Base-by-base conservation (phyloP, 2,797 vertebrate species). In the Sebastolobus altivelis region DNA sequence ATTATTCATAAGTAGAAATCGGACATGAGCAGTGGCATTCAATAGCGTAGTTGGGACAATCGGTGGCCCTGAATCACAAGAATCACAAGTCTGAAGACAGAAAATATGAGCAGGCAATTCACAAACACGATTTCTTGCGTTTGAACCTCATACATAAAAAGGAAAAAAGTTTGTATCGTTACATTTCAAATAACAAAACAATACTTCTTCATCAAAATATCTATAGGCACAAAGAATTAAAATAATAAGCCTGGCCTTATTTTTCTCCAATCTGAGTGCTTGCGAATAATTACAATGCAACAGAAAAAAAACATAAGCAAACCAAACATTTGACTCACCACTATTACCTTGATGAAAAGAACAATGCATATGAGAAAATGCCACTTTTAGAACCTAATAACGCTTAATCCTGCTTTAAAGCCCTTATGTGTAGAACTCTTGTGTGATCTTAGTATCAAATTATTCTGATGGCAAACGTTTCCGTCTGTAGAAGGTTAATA, bases 1-100 rank as follows among this genome's bases (percentile, higher is more conserved):
- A 79, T 14, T 72, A 65, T 62, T 62, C 55, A 70, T 25, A 33
- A 46, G 37, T 61, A 61, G 7, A 74, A 54, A 58, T 40, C 33
- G 67, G 54, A 81, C 43, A 67, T 16, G 13, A 79, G 68, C 27
- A 56, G 67, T 25, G 2, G 61, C 33, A 72, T 43, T 59, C n/a
- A 18, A 14, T 68, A 3, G 14, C 33, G 31, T 13, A 33, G 40
- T 33, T 72, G 25, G 66, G 22, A 75, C 27, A 62, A 65, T 59
- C 40, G 22, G 12, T 3, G n/a, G 56, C 75, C 73, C 80, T 80
- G 77, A 87, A 62, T 82, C 65, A 82, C 63, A 72, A 63, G 33
- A 69, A 29, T 25, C n/a, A 52, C 11, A 60, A 62, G 31, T 43
- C 66, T 22, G 14, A 81, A 8, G 18, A 61, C 8, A 65, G 20